These are phyloP conservation scores for Agonopterix arenella DNA, from an alignment of 2,888 invertebrate genomes.

Conservation along the genomic window DNA sequence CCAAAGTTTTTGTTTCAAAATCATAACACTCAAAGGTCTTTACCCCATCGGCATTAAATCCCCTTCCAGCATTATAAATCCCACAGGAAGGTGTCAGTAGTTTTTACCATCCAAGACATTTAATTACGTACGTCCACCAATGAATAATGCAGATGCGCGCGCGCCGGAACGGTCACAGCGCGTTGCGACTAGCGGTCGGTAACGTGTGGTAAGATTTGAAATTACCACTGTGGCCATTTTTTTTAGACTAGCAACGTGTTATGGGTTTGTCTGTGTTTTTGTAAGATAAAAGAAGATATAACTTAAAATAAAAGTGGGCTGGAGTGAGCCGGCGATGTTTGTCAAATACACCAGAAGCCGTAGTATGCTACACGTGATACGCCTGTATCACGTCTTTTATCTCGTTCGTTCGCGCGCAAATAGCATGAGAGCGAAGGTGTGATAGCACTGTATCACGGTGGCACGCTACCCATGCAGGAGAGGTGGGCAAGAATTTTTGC, in stretches of 20 bases:
- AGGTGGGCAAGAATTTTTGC: too few species aligned
- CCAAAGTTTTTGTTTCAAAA: too few species aligned
- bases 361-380: too few species aligned
- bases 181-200: conserved; percentile 52
- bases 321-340: too few species aligned
- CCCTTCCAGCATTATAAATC: conserved; percentile 29
- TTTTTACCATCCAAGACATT: conserved; percentile 63
- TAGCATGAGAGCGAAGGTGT: too few species aligned
- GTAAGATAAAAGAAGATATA: too few species aligned
- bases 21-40: conserved; percentile 2
- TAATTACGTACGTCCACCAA: conserved; percentile 52
- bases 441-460: too few species aligned
- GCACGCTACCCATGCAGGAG: too few species aligned
- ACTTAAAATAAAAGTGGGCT: too few species aligned
- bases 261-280: neutral
- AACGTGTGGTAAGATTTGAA: conserved; percentile 4
- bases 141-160: conserved; percentile 67
- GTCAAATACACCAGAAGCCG: too few species aligned
- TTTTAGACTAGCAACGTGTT: neutral
- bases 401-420: too few species aligned
- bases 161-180: conserved; percentile 68
- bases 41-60: conserved; percentile 14
- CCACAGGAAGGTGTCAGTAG: conserved; percentile 59
- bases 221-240: neutral
- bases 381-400: too few species aligned